Percentiles rank a stretch among this genome's conserved stretches.
phyloP scores from a whole-genome alignment of 2,888 invertebrate species.

The Globia sparganii region DNA sequence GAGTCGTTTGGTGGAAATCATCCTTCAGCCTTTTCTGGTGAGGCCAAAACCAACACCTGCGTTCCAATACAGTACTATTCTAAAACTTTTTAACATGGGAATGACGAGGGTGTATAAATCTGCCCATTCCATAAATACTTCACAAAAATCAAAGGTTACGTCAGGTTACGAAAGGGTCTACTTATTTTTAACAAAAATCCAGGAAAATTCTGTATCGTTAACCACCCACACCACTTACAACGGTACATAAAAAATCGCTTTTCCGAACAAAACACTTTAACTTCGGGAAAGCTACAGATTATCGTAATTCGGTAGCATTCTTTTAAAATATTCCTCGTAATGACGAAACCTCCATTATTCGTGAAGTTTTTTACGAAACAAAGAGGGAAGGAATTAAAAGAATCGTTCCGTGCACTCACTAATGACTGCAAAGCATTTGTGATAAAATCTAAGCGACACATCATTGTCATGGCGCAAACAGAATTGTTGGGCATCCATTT shows the following conservation, averaged over 20 bases:
- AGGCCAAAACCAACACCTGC: neutral
- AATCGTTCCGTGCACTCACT: constrained; percentile 68
- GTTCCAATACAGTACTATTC: neutral
- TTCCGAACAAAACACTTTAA: constrained; percentile 30
- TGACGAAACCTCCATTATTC: constrained; percentile 52
- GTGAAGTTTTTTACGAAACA: constrained; percentile 40
- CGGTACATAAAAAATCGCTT: constrained; percentile 24
- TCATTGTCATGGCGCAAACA: constrained; percentile 79
- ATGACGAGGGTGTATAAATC: neutral
- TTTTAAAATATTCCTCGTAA: constrained; percentile 41
- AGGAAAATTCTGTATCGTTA: neutral
- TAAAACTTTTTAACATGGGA: neutral
- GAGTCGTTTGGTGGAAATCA: no score
- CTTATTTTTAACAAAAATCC: neutral
- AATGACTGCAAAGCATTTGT: constrained; percentile 79
- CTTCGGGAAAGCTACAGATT: constrained; percentile 31
- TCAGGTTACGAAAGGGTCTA: neutral
- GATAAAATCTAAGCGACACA: constrained; percentile 81
- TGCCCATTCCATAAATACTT: neutral
- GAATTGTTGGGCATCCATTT: constrained; percentile 64
- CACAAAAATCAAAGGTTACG: neutral
- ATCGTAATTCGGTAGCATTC: constrained; percentile 14
- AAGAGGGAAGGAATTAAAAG: constrained; percentile 58
- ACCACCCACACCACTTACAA: constrained; percentile 11
- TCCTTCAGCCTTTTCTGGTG: no score